A percentile compares a stretch with the other conserved stretches of the same genome.
phyloP scores from a whole-genome alignment of 1,140 invertebrate genomes.

The Teleogryllus occipitalis region DNA sequence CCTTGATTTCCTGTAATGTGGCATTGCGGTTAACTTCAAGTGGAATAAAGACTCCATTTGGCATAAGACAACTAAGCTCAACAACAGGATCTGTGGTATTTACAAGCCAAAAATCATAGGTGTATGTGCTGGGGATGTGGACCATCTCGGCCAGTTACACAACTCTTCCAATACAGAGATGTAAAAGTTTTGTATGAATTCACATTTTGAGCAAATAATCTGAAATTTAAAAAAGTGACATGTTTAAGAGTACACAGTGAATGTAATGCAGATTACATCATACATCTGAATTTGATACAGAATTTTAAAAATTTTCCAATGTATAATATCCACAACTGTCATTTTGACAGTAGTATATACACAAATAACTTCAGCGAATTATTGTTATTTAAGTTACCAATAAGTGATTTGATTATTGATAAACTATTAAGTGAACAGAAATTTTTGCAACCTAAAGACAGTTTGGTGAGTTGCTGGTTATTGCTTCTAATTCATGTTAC shows the following conservation, averaged over 20 bases:
- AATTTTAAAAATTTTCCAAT: neutral
- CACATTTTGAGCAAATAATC: neutral
- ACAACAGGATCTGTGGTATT: constrained; percentile 46
- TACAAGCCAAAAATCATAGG: constrained; percentile 54
- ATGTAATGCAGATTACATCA: neutral
- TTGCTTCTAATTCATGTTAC: too few species aligned
- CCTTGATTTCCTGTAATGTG: constrained; percentile 75
- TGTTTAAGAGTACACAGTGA: neutral
- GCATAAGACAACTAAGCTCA: constrained; percentile 71
- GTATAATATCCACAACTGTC: neutral
- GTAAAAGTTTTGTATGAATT: neutral
- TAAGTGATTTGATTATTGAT: too few species aligned
- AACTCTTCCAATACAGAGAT: neutral
- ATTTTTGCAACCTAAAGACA: too few species aligned
- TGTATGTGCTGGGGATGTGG: constrained; percentile 50
- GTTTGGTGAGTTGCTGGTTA: too few species aligned
- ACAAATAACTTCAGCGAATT: too few species aligned
- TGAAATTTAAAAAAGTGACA: neutral
- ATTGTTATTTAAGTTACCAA: too few species aligned
- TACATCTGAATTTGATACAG: neutral
- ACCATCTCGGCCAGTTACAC: constrained; percentile 41
- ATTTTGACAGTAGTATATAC: too few species aligned
- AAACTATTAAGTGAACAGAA: too few species aligned
- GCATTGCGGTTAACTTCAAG: constrained; percentile 59
- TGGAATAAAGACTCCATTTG: constrained; percentile 70